phyloP scores from a whole-genome alignment of 1,140 invertebrate species.

The Lucilia sericata region DNA sequence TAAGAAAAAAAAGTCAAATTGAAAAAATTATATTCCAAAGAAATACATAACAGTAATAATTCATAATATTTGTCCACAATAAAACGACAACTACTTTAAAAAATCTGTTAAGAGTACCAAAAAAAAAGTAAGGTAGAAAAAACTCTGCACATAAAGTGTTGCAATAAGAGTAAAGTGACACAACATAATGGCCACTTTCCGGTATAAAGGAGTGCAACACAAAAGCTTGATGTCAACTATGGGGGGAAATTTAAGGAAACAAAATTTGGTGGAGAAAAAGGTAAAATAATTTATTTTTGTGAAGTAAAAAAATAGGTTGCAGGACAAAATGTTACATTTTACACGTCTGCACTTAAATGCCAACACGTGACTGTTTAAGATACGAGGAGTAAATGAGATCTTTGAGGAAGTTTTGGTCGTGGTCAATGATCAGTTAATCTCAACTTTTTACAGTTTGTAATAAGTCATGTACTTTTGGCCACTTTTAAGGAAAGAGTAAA shows the following conservation, averaged over 20 bases:
- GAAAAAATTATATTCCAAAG: neutral
- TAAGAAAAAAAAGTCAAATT: neutral
- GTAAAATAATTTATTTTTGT: neutral
- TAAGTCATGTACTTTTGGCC: neutral
- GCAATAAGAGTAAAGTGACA: slow-evolving; percentile 41
- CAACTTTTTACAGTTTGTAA: neutral
- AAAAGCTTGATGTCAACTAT: neutral
- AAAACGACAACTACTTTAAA: slow-evolving; percentile 26
- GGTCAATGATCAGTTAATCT: too few relatives aligned
- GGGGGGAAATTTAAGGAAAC: neutral
- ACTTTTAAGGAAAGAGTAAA: neutral
- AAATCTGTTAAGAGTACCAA: neutral
- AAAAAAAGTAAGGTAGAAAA: neutral
- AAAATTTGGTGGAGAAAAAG: slow-evolving; percentile 5
- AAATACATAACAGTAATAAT: slow-evolving; percentile 19
- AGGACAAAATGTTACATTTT: slow-evolving; percentile 53
- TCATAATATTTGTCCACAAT: slow-evolving; percentile 38
- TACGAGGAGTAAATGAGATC: neutral
- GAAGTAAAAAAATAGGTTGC: neutral
- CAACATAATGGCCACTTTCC: slow-evolving; percentile 43
- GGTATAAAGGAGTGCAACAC: slow-evolving; percentile 21
- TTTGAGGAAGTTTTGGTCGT: too few relatives aligned
- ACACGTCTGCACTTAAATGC: slow-evolving; percentile 64
- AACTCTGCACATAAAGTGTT: slow-evolving; percentile 6
- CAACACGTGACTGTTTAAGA: slow-evolving; percentile 60